Evolutionary conservation across 2,888 invertebrate species (phyloP), one percentile per base, ranked within the genome.

Genomic region (Teinopalpus imperialis): DNA sequence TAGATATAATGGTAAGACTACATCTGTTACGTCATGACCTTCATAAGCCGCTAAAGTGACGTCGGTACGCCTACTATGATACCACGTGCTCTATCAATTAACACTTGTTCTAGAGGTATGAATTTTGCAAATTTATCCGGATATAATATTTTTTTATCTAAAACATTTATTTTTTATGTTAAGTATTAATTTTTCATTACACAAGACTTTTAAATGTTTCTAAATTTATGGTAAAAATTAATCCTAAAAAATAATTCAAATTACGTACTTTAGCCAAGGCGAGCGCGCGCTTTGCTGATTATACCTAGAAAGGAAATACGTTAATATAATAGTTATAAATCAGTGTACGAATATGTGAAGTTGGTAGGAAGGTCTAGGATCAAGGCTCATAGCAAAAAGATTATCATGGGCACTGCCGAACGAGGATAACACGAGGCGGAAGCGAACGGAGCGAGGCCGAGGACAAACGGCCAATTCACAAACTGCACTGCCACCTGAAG

Each of bases 251-350:
- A 63, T 60, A 56, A 59, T 74, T 74, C 68, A 57, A 64, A 65
- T 81, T 87, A 87, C 86, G 86, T 87, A 87, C 86, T 87, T 87
- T 61, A 86, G 74, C 80, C 85, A 83, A 78, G 86, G 82, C 65
- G 83, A 75, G 74, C 86, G 85, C 77, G 81, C 85, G 77, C 80
- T 79, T 82, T 83, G 86, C 77, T 87, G 86, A 78, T 83, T 86
- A 87, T 87, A 87, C 86, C 86, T 87, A 86, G 86, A 86, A 86
- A 83, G 79, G 81, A 85, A 86, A 86, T 74, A 59, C 54, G 58
- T 60, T 60, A 60, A 61, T 61, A 73, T 47, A 47, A 47, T 73
- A 76, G 63, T 71, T 68, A 70, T 67, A 66, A 67, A 69, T 65
- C 52, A 57, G 52, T 62, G 54, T 50, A 71, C 66, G 31, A 37